Evolutionary conservation across 37 sponge, comb jelly and placozoan species (phyloP).

Genomic region (Agelas oroides): DNA sequence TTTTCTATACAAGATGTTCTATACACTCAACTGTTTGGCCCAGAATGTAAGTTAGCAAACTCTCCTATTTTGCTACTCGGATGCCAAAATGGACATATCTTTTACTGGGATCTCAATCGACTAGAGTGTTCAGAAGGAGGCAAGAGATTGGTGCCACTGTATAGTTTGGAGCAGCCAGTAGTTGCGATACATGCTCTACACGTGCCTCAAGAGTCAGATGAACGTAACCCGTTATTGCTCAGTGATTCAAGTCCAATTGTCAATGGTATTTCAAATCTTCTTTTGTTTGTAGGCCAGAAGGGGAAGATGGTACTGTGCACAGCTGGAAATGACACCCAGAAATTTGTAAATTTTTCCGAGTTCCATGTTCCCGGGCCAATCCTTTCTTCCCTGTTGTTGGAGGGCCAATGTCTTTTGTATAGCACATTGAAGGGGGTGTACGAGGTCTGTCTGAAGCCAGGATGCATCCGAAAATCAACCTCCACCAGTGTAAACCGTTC

Average conservation of each 20-base stretch:
- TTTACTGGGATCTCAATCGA: not conserved
- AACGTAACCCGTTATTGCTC: not conserved
- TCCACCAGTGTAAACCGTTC: no score
- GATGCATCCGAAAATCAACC: not conserved
- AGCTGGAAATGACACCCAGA: not conserved
- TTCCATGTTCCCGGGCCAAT: conserved; percentile 25
- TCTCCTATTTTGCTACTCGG: conserved; percentile 25
- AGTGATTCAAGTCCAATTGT: not conserved
- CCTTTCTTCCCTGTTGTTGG: conserved; percentile 9
- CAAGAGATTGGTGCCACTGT: not conserved
- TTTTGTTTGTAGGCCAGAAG: conserved; percentile 28
- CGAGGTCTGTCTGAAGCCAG: conserved; percentile 2
- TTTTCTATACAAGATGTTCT: not conserved
- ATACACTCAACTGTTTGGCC: conserved; percentile 21
- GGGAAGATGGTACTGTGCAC: conserved; percentile 30
- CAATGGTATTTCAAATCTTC: not conserved
- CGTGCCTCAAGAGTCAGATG: not conserved
- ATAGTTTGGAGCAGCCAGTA: conserved; percentile 34
- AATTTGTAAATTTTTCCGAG: not conserved
- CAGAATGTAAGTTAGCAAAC: conserved; percentile 10
- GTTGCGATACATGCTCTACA: conserved; percentile 6
- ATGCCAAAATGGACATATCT: conserved; percentile 26
- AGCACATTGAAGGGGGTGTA: conserved; percentile 6
- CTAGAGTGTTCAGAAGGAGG: not conserved
- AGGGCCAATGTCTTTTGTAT: not conserved